phyloP scores from a whole-genome alignment of 35 echinoderm and acorn worm species.

The Holothuria glaberrima region DNA sequence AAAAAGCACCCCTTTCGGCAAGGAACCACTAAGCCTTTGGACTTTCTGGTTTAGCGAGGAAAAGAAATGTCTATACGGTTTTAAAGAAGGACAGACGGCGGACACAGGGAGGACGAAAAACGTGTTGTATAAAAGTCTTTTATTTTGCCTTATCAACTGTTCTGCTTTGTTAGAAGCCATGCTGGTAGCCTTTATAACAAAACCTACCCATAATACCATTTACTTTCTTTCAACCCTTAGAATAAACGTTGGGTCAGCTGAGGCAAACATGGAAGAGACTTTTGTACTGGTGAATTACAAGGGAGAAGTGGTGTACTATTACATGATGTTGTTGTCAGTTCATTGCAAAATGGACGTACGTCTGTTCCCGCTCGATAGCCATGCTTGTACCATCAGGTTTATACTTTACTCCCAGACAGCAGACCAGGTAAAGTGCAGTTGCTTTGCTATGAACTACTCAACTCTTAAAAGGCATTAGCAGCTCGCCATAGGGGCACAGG shows the following conservation, averaged over 20 bases:
- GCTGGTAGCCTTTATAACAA: too few relatives aligned
- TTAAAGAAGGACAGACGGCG: too few relatives aligned
- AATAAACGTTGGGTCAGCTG: background rate
- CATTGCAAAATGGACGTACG: constrained; percentile 26
- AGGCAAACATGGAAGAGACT: constrained; percentile 9
- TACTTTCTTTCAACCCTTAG: background rate
- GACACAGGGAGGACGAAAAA: too few relatives aligned
- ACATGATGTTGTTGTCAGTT: background rate
- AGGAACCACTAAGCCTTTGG: too few relatives aligned
- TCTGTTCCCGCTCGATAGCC: constrained; percentile 36
- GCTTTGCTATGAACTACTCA: background rate
- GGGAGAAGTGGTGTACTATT: constrained; percentile 6
- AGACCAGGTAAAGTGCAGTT: background rate
- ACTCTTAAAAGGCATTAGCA: background rate
- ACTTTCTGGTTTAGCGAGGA: too few relatives aligned
- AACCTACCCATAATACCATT: background rate
- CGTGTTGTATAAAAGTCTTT: too few relatives aligned
- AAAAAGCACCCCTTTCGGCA: too few relatives aligned
- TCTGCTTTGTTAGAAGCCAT: too few relatives aligned
- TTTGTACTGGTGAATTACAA: background rate
- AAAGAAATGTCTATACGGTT: too few relatives aligned
- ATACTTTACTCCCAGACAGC: background rate
- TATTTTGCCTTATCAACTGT: too few relatives aligned
- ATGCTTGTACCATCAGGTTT: constrained; percentile 43
- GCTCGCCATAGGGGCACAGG: too few relatives aligned